A percentile compares a stretch with the other conserved stretches of the same genome.
Conservation (phyloP, 2,113 vertebrate genomes). For the Chionodraco myersi region DNA sequence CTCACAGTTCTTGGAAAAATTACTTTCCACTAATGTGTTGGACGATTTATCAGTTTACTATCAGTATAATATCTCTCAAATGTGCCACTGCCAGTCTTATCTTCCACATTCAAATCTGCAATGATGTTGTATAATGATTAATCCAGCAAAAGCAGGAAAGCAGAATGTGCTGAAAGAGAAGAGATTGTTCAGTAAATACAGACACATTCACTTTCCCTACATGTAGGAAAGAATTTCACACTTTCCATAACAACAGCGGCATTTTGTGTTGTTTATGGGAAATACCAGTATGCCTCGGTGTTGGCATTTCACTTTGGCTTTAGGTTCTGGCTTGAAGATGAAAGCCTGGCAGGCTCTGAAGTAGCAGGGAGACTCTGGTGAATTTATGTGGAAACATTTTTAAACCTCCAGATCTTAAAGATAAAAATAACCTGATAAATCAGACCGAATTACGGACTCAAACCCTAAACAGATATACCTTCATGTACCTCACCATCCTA, state of each 20-base stretch:
- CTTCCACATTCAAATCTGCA: background rate
- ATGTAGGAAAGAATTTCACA: background rate
- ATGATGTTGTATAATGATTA: background rate
- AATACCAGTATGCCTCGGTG: conserved; percentile 27
- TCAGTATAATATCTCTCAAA: background rate
- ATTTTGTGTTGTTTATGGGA: conserved; percentile 47
- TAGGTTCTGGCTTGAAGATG: conserved; percentile 29
- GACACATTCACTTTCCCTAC: background rate
- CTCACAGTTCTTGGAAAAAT: background rate
- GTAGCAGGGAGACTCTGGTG: background rate
- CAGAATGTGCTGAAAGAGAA: background rate
- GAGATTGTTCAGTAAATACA: background rate
- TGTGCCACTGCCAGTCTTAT: background rate
- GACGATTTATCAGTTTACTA: background rate
- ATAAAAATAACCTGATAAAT: too few relatives aligned
- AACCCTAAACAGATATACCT: background rate
- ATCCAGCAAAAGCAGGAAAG: background rate
- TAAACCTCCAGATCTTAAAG: too few relatives aligned
- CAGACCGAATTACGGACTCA: background rate
- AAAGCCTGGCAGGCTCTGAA: conserved; percentile 12
- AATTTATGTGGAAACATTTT: conserved; percentile 21
- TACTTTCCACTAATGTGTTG: background rate
- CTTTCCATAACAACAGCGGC: conserved; percentile 11
- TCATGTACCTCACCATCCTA: background rate
- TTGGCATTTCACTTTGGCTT: conserved; percentile 27